Evolutionary conservation across 2,113 vertebrate genomes (phyloP).

Genomic region (Rhynchopsitta pachyrhyncha): DNA sequence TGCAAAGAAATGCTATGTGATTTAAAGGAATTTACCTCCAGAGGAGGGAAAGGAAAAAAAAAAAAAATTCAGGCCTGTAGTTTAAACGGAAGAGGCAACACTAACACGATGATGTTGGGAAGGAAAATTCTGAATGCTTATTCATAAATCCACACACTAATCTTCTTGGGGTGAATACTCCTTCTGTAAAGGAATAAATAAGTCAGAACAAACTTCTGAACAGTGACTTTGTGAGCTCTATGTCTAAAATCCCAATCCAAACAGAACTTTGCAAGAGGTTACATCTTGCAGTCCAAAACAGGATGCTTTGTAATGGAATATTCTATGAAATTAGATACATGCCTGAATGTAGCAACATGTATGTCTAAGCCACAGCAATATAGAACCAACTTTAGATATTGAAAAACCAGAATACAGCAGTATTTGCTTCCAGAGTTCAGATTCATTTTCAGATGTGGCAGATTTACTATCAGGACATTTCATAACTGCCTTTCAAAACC

Average conservation of each 20-base stretch:
- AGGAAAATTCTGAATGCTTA: not conserved
- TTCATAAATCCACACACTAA: not conserved
- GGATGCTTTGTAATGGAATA: not conserved
- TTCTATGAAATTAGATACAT: not conserved
- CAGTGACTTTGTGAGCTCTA: not conserved
- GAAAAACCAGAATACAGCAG: not conserved
- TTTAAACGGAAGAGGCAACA: not conserved
- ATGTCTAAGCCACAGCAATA: not conserved
- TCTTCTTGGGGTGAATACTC: not conserved
- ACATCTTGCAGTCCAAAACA: not conserved
- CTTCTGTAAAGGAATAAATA: not conserved
- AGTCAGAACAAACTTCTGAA: not conserved
- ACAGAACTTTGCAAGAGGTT: not conserved
- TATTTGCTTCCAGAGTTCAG: not conserved
- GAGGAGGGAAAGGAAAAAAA: not conserved
- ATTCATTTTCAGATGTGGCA: not conserved
- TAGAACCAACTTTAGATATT: not conserved
- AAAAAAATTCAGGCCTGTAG: not conserved
- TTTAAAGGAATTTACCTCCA: not conserved
- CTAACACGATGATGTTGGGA: not conserved
- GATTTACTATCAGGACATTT: not conserved
- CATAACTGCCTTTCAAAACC: conserved; percentile 28
- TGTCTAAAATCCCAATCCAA: not conserved
- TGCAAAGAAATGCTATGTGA: not conserved
- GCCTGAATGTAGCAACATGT: not conserved